phyloP scores from a whole-genome alignment of 1,140 invertebrate species.

The Trichonephila clavata region DNA sequence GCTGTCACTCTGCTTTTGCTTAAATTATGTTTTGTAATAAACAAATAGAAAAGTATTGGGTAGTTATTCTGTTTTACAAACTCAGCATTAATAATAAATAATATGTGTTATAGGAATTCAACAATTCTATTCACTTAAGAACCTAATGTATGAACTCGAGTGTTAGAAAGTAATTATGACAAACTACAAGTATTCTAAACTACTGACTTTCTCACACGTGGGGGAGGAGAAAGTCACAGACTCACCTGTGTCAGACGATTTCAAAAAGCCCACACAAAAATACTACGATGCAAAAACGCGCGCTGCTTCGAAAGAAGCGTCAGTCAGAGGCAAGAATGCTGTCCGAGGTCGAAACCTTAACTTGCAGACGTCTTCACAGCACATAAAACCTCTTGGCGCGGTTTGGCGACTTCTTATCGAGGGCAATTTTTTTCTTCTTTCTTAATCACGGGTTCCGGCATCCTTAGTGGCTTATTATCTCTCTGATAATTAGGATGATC shows the following conservation, averaged over 20 bases:
- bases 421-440: not conserved
- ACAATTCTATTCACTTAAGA: too few relatives aligned
- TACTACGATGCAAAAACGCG: not conserved
- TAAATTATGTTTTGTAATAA: too few relatives aligned
- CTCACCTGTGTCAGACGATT: not conserved
- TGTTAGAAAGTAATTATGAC: too few relatives aligned
- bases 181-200: too few relatives aligned
- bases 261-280: not conserved
- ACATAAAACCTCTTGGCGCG: not conserved
- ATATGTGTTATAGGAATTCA: too few relatives aligned
- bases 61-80: too few relatives aligned
- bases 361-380: not conserved
- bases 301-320: not conserved
- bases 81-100: too few relatives aligned
- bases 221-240: too few relatives aligned
- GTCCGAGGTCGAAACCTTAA: not conserved
- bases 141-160: too few relatives aligned
- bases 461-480: not conserved
- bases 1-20: too few relatives aligned
- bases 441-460: not conserved
- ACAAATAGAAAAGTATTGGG: too few relatives aligned
- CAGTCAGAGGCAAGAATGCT: not conserved
- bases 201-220: too few relatives aligned
- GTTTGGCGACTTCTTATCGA: not conserved
- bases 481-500: not conserved